These are phyloP conservation scores for Diadumene lineata DNA, from an alignment of 92 coral and sea anemone species.

Conservation along the genomic window DNA sequence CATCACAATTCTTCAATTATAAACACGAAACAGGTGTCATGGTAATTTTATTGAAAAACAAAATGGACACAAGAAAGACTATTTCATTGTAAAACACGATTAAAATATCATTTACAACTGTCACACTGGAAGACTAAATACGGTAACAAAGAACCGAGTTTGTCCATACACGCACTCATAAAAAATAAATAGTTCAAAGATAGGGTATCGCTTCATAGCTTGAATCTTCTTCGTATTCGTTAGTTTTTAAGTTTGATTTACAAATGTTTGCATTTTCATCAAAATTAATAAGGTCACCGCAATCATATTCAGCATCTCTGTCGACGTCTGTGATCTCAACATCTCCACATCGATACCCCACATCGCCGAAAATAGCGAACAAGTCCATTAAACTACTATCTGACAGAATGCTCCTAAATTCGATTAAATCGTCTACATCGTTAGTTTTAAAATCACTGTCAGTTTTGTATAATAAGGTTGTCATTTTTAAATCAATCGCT, in stretches of 20 bases:
- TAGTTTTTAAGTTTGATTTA: not conserved
- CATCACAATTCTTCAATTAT: too few species aligned
- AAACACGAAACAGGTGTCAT: not conserved
- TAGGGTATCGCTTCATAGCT: conserved; percentile 26
- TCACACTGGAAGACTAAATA: not conserved
- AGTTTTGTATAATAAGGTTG: not conserved
- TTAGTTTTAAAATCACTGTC: not conserved
- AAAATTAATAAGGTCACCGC: conserved; percentile 15
- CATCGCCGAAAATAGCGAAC: conserved; percentile 21
- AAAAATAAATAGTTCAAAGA: conserved; percentile 7
- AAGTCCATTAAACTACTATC: conserved; percentile 7
- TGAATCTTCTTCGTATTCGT: conserved; percentile 8
- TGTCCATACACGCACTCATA: too few species aligned
- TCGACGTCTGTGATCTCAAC: not conserved
- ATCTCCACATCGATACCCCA: not conserved
- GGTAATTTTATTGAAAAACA: not conserved
- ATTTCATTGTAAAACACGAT: not conserved
- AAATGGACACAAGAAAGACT: not conserved
- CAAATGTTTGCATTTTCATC: conserved; percentile 22
- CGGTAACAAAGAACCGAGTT: too few species aligned
- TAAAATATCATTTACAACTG: not conserved
- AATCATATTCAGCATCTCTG: not conserved
- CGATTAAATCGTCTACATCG: conserved; percentile 7
- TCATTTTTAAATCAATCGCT: conserved; percentile 18
- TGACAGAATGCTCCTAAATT: conserved; percentile 12